Percentiles rank a stretch among this genome's conserved stretches.
phyloP scores from a whole-genome alignment of 2,888 invertebrate genomes.

The Mystacides longicornis region DNA sequence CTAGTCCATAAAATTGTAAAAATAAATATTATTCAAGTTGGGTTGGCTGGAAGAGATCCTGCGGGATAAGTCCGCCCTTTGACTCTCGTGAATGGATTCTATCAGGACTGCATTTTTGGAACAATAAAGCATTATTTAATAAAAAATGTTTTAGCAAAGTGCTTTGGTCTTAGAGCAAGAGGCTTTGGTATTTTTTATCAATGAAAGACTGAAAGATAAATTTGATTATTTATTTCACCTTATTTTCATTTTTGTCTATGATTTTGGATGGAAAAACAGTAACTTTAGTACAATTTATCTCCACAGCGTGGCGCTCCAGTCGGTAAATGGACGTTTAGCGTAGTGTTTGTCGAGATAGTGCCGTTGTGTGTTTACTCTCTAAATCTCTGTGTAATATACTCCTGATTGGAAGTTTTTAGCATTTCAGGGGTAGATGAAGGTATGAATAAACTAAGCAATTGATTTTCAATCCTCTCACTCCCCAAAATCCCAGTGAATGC shows the following conservation, averaged over 20 bases:
- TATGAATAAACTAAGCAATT: conserved; percentile 31
- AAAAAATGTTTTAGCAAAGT: background rate
- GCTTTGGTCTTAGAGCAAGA: too few relatives aligned
- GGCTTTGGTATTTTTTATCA: too few relatives aligned
- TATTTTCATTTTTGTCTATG: background rate
- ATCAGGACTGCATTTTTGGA: background rate
- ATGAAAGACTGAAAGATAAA: too few relatives aligned
- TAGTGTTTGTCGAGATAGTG: conserved; percentile 59
- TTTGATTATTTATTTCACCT: too few relatives aligned
- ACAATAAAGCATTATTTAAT: background rate
- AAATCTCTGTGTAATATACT: conserved; percentile 34
- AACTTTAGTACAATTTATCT: conserved; percentile 29
- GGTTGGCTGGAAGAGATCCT: too few relatives aligned
- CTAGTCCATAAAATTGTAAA: too few relatives aligned
- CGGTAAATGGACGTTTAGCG: conserved; percentile 60
- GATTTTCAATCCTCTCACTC: background rate
- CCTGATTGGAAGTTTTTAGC: conserved; percentile 32
- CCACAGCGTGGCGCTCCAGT: conserved; percentile 47
- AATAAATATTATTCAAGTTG: too few relatives aligned
- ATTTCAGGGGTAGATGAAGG: conserved; percentile 60
- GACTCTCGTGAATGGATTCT: too few relatives aligned
- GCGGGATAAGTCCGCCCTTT: too few relatives aligned
- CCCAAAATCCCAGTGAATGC: background rate
- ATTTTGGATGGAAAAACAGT: background rate
- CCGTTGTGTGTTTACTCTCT: conserved; percentile 58